Evolutionary conservation across 2,797 vertebrate species (phyloP), one percentile per base, ranked within the genome.

Genomic region (Rachycentron canadum): DNA sequence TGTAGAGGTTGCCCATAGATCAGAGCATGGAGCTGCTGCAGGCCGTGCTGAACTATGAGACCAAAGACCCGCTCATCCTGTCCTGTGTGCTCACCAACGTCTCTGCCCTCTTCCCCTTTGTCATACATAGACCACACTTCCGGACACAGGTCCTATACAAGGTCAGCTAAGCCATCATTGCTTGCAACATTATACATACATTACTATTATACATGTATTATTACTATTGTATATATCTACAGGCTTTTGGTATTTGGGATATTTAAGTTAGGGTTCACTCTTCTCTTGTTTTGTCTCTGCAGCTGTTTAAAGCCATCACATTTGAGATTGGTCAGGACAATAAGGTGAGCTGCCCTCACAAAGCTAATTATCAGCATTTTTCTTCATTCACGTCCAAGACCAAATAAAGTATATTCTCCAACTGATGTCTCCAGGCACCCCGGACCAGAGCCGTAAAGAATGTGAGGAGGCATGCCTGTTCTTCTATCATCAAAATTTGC

Each of bases 401-500:
- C 1, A 19, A n/a, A 36, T 68, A 21, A 53, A 21, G 3, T 1
- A 1, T 10, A 5, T 61, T 47, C 1, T 73, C 21, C 2, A 7
- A 1, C 21, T 65, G 1, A 41, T 12, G 1, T 73, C 62, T 86
- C 47, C 86, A 99, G 98, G 96, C 91, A 32, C 97, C 97, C 64
- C 95, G 97, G 87, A 97, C 96, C 11, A 95, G 97, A 81, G 95
- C 97, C 32, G 97, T 98, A 59, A 99, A 97, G 90, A 99, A 97
- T 32, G 96, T 99, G 74, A 95, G 98, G 88, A 95, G 98, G 69
- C 98, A 99, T 1, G 98, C 97, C 0, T 98, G 96, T 83, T 98
- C 96, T 5, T 96, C 97, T 38, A 96, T 99, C 89, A 97, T 99
- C 79, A 98, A 96, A 91, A 98, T 99, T 85, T 99, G 97, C 81